Evolutionary conservation across 2,888 invertebrate species (phyloP).

Genomic region (Creontiades dilutus): DNA sequence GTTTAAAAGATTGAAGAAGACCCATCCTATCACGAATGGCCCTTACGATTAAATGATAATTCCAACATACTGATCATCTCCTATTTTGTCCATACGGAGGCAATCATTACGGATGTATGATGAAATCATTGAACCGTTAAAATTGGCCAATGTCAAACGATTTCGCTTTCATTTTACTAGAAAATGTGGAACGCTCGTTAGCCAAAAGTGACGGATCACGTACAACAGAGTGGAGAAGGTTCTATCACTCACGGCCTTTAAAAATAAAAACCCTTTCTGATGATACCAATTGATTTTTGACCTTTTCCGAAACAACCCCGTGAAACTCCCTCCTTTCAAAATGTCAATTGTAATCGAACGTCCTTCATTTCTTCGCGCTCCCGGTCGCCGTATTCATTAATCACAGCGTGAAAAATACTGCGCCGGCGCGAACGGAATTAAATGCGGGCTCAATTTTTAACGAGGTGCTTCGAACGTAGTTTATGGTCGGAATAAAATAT

Average conservation of each 20-base stretch:
- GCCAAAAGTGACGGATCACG: background rate
- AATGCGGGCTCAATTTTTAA: constrained; percentile 1
- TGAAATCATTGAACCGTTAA: too few species aligned
- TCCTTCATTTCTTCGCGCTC: background rate
- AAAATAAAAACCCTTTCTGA: background rate
- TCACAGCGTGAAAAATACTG: background rate
- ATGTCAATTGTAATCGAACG: constrained; percentile 32
- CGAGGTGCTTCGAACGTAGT: background rate
- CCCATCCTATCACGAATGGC: too few species aligned
- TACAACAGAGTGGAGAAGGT: background rate
- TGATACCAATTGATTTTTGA: constrained; percentile 42
- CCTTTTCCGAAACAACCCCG: background rate
- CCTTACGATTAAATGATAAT: too few species aligned
- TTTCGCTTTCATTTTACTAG: too few species aligned
- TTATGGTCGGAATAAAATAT: constrained; percentile 2
- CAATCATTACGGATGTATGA: too few species aligned
- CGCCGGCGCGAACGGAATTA: background rate
- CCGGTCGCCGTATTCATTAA: background rate
- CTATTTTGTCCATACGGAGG: too few species aligned
- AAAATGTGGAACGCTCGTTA: constrained; percentile 17
- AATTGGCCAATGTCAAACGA: too few species aligned
- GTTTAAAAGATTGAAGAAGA: too few species aligned
- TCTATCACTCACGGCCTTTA: background rate
- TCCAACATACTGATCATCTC: too few species aligned
- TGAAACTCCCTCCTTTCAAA: background rate